A percentile compares a stretch with the other conserved stretches of the same genome.
Conservation (phyloP, 2,888 invertebrate genomes). For the Caradrina clavipalpis region DNA sequence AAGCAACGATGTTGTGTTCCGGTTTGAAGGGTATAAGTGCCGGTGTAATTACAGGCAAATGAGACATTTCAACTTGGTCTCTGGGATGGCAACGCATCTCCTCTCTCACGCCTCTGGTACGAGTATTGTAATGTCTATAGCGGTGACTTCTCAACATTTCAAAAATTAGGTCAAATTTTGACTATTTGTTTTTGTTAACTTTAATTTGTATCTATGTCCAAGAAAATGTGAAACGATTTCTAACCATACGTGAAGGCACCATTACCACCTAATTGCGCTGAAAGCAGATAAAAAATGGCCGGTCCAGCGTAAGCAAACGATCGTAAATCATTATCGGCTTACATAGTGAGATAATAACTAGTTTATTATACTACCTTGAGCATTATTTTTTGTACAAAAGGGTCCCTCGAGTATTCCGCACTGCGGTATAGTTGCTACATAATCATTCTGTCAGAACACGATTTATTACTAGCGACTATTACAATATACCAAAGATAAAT, state of each 20-base stretch:
- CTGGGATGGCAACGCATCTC: no score
- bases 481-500: slow-evolving; percentile 4
- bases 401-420: slow-evolving; percentile 5
- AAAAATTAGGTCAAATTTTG: no score
- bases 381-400: slow-evolving; percentile 20
- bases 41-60: no score
- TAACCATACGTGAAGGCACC: slow-evolving; percentile 1
- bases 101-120: no score
- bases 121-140: no score
- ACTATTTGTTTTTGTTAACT: no score
- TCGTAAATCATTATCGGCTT: slow-evolving; percentile 29
- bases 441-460: slow-evolving; percentile 32
- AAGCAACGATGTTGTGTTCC: no score
- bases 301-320: slow-evolving; percentile 5
- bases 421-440: slow-evolving; percentile 30
- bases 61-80: no score
- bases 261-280: slow-evolving; percentile 11
- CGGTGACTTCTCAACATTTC: no score
- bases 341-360: slow-evolving; percentile 10
- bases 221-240: neutral
- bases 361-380: slow-evolving; percentile 9
- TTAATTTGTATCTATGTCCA: no score
- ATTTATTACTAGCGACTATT: slow-evolving; percentile 26
- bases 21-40: no score
- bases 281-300: slow-evolving; percentile 12